Evolutionary conservation across 92 coral and sea anemone species (phyloP).

Genomic region (Epizoanthus scotinus): DNA sequence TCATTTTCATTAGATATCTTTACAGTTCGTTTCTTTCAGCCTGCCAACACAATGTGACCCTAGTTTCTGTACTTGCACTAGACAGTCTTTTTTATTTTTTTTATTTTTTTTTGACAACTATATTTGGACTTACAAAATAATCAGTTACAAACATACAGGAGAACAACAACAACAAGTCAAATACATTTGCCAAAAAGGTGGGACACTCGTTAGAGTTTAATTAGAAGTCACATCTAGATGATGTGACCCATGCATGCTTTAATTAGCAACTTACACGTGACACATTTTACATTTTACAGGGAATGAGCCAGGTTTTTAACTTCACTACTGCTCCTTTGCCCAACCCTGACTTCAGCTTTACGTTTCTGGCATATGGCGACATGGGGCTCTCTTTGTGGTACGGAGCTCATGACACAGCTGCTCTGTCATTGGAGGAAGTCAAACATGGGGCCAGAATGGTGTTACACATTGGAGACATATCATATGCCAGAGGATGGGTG

Average conservation of each 20-base stretch:
- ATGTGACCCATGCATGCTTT: neutral
- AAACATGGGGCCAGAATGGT: constrained; percentile 69
- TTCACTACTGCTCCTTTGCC: constrained; percentile 82
- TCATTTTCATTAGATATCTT: no score
- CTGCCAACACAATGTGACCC: no score
- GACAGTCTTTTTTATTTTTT: no score
- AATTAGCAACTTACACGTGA: neutral
- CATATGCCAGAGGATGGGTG: constrained; percentile 87
- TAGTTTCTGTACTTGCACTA: no score
- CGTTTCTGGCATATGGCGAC: constrained; percentile 87
- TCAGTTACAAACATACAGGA: no score
- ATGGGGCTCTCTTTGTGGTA: constrained; percentile 71
- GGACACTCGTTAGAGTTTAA: no score
- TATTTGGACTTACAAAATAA: no score
- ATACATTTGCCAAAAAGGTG: no score
- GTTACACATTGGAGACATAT: constrained; percentile 79
- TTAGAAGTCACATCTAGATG: no score
- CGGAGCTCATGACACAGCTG: constrained; percentile 75
- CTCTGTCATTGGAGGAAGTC: constrained; percentile 65
- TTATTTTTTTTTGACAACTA: no score
- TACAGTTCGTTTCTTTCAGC: no score
- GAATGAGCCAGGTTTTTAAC: constrained; percentile 62
- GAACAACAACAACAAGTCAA: no score
- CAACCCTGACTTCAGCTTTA: constrained; percentile 62
- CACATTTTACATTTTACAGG: constrained; percentile 43